These are phyloP conservation scores for Ibycter americanus DNA, from an alignment of 2,797 vertebrate species.

Conservation along the genomic window DNA sequence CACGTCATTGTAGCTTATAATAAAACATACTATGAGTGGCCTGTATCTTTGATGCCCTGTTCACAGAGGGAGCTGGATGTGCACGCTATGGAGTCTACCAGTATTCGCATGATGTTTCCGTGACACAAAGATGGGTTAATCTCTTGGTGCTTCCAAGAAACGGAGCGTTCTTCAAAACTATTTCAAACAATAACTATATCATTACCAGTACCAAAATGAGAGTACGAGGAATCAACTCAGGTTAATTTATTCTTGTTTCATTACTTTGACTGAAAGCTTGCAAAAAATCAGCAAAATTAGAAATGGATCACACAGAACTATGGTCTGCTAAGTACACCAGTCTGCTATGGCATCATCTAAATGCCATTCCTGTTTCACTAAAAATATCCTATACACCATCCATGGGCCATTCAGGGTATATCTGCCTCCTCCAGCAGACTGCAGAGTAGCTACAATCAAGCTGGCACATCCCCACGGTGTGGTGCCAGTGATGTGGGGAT, in stretches of 20 bases:
- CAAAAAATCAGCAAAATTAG: neutral
- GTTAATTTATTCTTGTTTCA: neutral
- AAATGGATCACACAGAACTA: neutral
- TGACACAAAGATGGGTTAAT: neutral
- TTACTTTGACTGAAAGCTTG: neutral
- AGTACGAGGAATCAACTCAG: neutral
- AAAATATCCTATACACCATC: neutral
- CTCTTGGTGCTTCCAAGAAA: neutral
- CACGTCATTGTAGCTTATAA: neutral
- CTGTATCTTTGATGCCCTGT: neutral
- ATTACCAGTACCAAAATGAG: neutral
- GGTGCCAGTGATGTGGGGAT: neutral
- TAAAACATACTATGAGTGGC: neutral
- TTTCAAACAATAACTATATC: neutral
- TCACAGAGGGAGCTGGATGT: neutral
- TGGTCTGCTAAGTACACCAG: neutral
- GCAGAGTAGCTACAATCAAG: neutral
- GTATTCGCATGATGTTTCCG: neutral
- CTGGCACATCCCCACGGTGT: accelerated
- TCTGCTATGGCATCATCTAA: neutral
- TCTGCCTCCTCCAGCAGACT: neutral
- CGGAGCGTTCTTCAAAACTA: neutral
- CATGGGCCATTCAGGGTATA: neutral
- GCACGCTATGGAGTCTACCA: neutral
- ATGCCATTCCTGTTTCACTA: neutral